phyloP scores from a whole-genome alignment of 92 coral and sea anemone genomes.

The Anthopleura xanthogrammica region DNA sequence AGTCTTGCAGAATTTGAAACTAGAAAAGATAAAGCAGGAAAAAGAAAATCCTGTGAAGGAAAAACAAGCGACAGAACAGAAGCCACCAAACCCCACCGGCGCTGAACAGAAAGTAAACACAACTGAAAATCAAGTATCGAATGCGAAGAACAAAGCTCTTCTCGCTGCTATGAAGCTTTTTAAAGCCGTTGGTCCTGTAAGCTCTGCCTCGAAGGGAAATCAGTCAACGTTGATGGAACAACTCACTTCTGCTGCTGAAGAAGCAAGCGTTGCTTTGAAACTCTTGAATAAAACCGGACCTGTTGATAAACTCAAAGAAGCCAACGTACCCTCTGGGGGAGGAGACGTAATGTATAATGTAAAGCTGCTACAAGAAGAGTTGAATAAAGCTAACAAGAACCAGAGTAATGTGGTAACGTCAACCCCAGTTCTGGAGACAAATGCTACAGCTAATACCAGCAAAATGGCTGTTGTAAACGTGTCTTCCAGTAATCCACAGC shows the following conservation, averaged over 20 bases:
- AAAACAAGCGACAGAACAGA: conserved; percentile 19
- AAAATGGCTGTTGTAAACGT: background rate
- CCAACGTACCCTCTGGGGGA: background rate
- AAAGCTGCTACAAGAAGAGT: conserved; percentile 17
- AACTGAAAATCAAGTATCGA: background rate
- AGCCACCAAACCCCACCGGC: background rate
- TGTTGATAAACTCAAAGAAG: background rate
- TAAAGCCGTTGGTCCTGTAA: conserved; percentile 21
- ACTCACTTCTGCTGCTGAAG: conserved; percentile 20
- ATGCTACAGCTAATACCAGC: background rate
- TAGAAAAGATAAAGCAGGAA: background rate
- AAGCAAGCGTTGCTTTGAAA: conserved; percentile 32
- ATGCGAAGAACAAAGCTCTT: conserved; percentile 14
- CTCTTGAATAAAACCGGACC: conserved; percentile 27
- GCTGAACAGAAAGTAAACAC: background rate
- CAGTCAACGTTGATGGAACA: conserved; percentile 19
- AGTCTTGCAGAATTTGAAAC: conserved; percentile 14
- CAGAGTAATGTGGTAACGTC: background rate
- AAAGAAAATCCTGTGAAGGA: background rate
- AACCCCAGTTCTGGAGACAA: background rate
- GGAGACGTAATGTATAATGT: conserved; percentile 22
- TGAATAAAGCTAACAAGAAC: conserved; percentile 1
- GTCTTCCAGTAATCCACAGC: conserved; percentile 1
- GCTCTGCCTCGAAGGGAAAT: background rate
- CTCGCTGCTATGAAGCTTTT: conserved; percentile 23